phyloP scores from a whole-genome alignment of 2,113 vertebrate species.

The Atrichornis clamosus region DNA sequence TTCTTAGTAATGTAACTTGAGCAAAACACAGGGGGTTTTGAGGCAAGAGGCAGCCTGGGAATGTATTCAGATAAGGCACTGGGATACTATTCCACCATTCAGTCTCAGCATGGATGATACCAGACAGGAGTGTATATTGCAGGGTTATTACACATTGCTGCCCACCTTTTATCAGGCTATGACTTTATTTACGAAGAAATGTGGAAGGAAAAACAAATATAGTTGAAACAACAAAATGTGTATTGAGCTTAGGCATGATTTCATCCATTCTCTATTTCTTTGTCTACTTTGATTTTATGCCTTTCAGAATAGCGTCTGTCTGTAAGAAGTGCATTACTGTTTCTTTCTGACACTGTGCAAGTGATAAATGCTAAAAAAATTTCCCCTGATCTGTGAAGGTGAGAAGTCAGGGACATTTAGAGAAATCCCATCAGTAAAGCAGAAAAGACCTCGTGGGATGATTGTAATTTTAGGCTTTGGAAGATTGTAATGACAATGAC shows the following conservation, averaged over 20 bases:
- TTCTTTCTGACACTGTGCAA: not conserved
- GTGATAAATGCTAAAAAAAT: not conserved
- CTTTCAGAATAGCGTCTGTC: not conserved
- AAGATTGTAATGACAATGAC: not conserved
- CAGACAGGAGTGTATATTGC: not conserved
- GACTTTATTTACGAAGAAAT: not conserved
- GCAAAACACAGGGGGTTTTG: not conserved
- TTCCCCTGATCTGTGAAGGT: not conserved
- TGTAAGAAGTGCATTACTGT: not conserved
- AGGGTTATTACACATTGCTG: not conserved
- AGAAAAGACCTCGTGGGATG: not conserved
- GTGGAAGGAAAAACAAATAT: not conserved
- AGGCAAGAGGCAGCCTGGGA: not conserved
- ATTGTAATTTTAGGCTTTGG: not conserved
- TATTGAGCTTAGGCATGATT: not conserved
- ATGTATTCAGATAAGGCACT: not conserved
- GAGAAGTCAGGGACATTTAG: not conserved
- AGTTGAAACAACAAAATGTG: not conserved
- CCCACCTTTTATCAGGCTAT: not conserved
- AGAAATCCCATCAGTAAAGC: not conserved
- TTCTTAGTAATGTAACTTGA: not conserved
- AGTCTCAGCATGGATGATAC: not conserved
- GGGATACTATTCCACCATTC: not conserved
- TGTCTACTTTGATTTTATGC: slow-evolving; percentile 7
- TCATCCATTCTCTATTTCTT: not conserved